Evolutionary conservation across 2,113 vertebrate genomes (phyloP), one percentile per base, ranked within the genome.

Genomic region (Salvelinus fontinalis): DNA sequence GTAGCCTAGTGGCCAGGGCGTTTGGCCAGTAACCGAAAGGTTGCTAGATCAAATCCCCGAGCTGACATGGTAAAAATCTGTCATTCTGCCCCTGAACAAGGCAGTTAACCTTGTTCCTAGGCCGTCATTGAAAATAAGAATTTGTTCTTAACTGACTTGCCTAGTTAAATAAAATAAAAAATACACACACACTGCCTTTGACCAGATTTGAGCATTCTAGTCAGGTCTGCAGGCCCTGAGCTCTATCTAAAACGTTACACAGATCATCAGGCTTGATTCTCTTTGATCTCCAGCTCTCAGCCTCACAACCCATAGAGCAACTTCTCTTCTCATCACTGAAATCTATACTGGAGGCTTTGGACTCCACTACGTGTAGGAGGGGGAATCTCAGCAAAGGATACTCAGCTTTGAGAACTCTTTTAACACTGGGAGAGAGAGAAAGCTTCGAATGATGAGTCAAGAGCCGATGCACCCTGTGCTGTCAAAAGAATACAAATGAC

Each of bases 201-300:
- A 76, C 87, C 84, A 3, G 65, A 22, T 65, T 44, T 24, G 67
- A 70, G 70, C 73, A 91, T 81, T 89, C 86, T 67, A 59, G 80
- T 89, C 90, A 90, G 85, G 85, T 91, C n/a, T 51, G 75, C 1
- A 78, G 67, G 73, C 71, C 84, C 79, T 79, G 73, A 18, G 81
- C 80, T 79, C 79, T 27, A 71, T 62, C 79, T 87, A 84, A 83
- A 90, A 88, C 83, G 76, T 74, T 0, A 1, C 78, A 75, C 84
- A 86, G 82, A 83, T 88, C 86, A 86, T 87, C 83, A 78, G 74
- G 64, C 48, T 81, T 78, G 81, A 18, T 75, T 77, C 3, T 81
- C 90, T 90, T 91, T 92, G 87, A 92, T 90, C 88, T 92, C 70
- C 8, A 27, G 59, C 59, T 62, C 59, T 24, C 13, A 62, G 51